Base-by-base conservation (phyloP, 35 echinoderm and acorn worm species). In the Heliocidaris erythrogramma region DNA sequence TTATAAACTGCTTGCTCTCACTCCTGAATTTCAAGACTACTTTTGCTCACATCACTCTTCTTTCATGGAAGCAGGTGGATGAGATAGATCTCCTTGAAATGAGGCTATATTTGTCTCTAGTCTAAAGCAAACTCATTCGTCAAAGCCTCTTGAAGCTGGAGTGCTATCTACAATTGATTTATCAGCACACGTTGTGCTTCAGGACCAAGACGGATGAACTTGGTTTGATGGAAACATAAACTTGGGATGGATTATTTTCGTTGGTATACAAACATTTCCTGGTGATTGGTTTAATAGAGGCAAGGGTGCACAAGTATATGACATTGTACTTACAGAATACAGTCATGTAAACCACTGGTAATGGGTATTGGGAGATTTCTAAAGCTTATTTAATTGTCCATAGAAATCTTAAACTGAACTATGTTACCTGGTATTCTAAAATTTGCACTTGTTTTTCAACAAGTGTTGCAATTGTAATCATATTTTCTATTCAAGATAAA, bases 81-180 rank as follows among this genome's bases (percentile, higher is more conserved):
- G 31, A 35, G 86, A 88, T 18, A 42, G 86, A 32, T 88, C n/a
- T 88, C 86, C 86, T 88, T 88, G 86, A 88, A 48, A 88, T 1
- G 16, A 42, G 86, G 86, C 47, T 88, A 88, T 88, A 88, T 88
- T 88, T 88, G 86, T 88, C 86, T 88, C 86, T 48, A 32, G 86
- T 88, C 86, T 88, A 32, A 32, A 88, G 86, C 30, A 48, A 69
- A 42, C 30, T 88, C 86, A 88, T 88, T 88, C 17, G 47, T 88
- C 86, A 88, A 30, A 88, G 14, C 27, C 47, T 48, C 86, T 88
- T 35, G 31, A 88, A 88, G 47, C 86, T 48, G 47, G 30, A 48
- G 86, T 48, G 47, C 47, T 29, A 88, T 35, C 30, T 88, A 24
- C 30, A 88, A 88, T 88, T 88, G 86, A 88, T 88, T 88, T 88